phyloP scores from a whole-genome alignment of 2,797 vertebrate species.

The Oreortyx pictus region DNA sequence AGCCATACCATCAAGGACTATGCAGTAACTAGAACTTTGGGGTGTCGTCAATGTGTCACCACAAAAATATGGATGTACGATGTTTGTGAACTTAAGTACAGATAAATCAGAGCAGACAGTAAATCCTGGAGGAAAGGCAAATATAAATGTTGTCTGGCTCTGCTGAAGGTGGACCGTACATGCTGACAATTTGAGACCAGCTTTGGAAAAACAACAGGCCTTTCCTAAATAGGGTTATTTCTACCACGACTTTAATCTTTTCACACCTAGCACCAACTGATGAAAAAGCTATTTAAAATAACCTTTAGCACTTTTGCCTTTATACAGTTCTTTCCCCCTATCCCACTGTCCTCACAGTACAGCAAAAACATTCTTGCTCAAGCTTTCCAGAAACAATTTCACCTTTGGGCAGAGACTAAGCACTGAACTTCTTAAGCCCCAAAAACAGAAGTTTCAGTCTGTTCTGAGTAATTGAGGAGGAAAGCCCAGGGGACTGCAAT shows the following conservation, averaged over 20 bases:
- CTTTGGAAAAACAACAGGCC: not conserved
- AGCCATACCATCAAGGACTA: not conserved
- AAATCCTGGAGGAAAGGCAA: not conserved
- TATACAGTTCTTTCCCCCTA: not conserved
- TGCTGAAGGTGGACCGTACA: not conserved
- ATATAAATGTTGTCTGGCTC: not conserved
- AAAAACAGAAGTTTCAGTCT: conserved; percentile 44
- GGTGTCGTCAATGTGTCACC: not conserved
- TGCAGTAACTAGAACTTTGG: not conserved
- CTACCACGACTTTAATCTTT: not conserved
- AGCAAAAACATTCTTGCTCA: conserved; percentile 59
- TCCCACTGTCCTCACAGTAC: conserved; percentile 3
- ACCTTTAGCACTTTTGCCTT: conserved; percentile 11
- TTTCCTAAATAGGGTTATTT: not conserved
- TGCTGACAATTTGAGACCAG: not conserved
- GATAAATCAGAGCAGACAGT: not conserved
- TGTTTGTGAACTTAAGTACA: not conserved
- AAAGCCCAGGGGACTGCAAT: conserved; percentile 32
- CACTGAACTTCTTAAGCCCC: not conserved
- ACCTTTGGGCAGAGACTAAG: conserved; percentile 51
- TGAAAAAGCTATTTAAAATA: conserved; percentile 22
- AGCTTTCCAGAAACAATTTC: conserved; percentile 60
- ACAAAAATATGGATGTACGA: not conserved
- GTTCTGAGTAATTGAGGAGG: conserved; percentile 18
- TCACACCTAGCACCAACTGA: not conserved